Percentiles rank a stretch among this genome's conserved stretches.
phyloP scores from a whole-genome alignment of 2,888 invertebrate species.

The Drosophila koepferae region DNA sequence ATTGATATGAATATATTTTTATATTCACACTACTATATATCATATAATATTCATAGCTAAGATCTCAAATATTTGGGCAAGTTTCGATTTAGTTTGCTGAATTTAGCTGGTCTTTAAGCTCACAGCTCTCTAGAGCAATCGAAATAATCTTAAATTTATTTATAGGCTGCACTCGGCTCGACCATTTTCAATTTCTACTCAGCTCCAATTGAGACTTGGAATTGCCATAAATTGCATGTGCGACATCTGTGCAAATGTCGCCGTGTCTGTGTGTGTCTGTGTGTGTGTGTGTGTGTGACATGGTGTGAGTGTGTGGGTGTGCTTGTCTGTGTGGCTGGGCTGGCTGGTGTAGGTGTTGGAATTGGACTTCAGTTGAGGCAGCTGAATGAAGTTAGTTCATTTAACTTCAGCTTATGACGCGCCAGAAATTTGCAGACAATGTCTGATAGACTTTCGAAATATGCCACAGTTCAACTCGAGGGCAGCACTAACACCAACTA shows the following conservation, averaged over 20 bases:
- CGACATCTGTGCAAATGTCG: constrained; percentile 68
- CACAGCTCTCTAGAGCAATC: background rate
- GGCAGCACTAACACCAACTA: constrained; percentile 41
- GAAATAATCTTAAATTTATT: constrained; percentile 25
- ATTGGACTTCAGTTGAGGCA: constrained; percentile 46
- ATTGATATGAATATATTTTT: background rate
- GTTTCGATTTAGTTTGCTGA: too few species aligned
- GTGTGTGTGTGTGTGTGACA: background rate
- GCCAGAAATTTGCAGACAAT: constrained; percentile 77
- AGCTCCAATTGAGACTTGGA: constrained; percentile 76
- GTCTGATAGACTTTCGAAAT: constrained; percentile 68
- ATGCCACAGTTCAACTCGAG: constrained; percentile 61
- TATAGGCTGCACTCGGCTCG: constrained; percentile 32
- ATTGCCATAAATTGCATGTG: constrained; percentile 80
- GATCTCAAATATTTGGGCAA: too few species aligned
- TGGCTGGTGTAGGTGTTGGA: constrained; percentile 54
- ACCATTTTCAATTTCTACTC: constrained; percentile 60
- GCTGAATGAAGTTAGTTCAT: constrained; percentile 78
- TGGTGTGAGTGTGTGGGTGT: constrained; percentile 7
- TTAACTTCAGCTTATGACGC: constrained; percentile 77
- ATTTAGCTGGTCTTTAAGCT: background rate
- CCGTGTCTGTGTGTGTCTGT: constrained; percentile 12
- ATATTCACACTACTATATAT: too few species aligned
- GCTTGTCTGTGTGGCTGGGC: constrained; percentile 9
- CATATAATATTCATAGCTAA: too few species aligned